Percentiles rank a stretch among this genome's conserved stretches.
Conservation (phyloP, 2,113 vertebrate species). For the Forbesichthys agassizii region DNA sequence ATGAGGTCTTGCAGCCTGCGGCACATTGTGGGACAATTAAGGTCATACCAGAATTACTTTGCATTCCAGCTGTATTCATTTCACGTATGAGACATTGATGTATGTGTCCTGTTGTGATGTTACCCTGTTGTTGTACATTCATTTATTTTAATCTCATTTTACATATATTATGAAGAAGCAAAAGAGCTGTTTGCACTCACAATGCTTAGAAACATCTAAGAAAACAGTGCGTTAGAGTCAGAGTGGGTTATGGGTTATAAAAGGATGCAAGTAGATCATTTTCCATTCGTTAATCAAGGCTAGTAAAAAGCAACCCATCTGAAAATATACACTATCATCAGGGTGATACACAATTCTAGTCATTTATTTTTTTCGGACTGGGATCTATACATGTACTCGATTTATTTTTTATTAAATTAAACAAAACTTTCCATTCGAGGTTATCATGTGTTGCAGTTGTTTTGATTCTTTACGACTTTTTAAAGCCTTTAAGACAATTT, state of each 20-base stretch:
- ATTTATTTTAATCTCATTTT: neutral
- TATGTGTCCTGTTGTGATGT: neutral
- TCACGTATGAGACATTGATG: neutral
- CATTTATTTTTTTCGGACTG: too few species aligned
- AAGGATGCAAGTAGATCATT: conserved; percentile 9
- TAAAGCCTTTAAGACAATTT: too few species aligned
- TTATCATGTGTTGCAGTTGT: too few species aligned
- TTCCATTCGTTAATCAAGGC: conserved; percentile 3
- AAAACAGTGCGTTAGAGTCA: neutral
- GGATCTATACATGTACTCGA: too few species aligned
- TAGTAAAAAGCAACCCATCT: neutral
- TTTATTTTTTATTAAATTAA: too few species aligned
- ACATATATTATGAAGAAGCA: neutral
- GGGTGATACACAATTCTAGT: too few species aligned
- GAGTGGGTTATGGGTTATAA: neutral
- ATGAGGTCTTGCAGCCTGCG: too few species aligned
- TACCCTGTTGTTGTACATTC: neutral
- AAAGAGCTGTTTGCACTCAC: conserved; percentile 8
- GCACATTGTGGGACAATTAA: neutral
- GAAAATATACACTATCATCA: too few species aligned
- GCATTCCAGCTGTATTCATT: conserved; percentile 3
- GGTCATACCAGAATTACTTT: neutral
- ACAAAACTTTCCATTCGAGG: too few species aligned
- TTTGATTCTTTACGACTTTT: too few species aligned
- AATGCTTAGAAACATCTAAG: conserved; percentile 15